Evolutionary conservation across 2,888 invertebrate species (phyloP).

Genomic region (Theodoxus fluviatilis): DNA sequence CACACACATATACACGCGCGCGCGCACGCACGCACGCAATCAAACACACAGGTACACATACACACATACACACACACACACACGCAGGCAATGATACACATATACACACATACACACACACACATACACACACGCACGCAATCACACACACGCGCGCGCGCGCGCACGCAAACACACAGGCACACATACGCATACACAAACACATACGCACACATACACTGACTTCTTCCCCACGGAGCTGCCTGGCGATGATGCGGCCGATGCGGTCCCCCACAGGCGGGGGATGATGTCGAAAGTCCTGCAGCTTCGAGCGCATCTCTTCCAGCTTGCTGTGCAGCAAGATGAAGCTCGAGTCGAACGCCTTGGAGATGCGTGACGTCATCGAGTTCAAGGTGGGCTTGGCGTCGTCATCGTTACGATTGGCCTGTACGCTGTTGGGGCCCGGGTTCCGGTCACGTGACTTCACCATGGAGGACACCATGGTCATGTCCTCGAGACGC

Average conservation of each 20-base stretch:
- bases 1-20: too few relatives aligned
- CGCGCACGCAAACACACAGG: too few relatives aligned
- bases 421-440: constrained; percentile 30
- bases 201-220: too few relatives aligned
- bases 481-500: too few relatives aligned
- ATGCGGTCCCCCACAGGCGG: constrained; percentile 51
- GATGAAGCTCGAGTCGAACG: constrained; percentile 52
- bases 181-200: too few relatives aligned
- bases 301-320: constrained; percentile 48
- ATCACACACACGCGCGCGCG: too few relatives aligned
- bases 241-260: constrained; percentile 43
- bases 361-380: constrained; percentile 52
- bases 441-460: constrained; percentile 23
- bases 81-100: too few relatives aligned
- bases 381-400: constrained; percentile 50
- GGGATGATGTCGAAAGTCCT: constrained; percentile 38
- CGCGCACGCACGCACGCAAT: too few relatives aligned
- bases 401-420: constrained; percentile 42
- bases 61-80: too few relatives aligned
- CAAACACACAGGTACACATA: too few relatives aligned
- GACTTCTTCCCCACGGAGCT: constrained; percentile 32
- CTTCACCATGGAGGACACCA: background rate
- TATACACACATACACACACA: too few relatives aligned
- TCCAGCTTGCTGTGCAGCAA: constrained; percentile 44
- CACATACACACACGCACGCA: too few relatives aligned